Base-by-base conservation (phyloP, 1,140 invertebrate species). In the Zaprionus lachaisei region DNA sequence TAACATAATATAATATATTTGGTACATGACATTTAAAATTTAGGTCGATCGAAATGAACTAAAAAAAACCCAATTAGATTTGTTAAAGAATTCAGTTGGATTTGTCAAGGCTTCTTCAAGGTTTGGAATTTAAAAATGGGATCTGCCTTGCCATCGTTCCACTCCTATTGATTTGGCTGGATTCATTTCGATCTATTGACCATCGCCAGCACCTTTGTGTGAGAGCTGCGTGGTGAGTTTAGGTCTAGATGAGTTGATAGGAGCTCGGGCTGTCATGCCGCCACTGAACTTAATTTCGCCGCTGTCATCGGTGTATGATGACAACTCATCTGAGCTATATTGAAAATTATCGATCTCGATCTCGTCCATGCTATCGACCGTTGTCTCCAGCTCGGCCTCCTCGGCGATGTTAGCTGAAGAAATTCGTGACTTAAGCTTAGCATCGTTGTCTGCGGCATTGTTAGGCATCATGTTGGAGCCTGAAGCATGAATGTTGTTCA, bases 171-270 rank as follows among this genome's bases (percentile, higher is more conserved):
- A 38, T 6, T 64, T 47, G 22, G 14, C 54, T 38, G 15, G 24
- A 54, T 65, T 15, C 12, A 58, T 37, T 47, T 17, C 17, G 7
- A 47, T 26, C 26, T 62, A 89, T n/a, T 89, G 69, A 15, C 78
- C 81, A 72, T 91, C 91, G 6, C 91, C 91, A 12, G 83, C 91
- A 0, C 91, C 91, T n/a, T 79, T 68, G 56, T 87, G 79, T 22
- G 63, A 61, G 9, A 54, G 71, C 11, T 26, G 26, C 2, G 2
- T 14, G 7, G 58, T 0, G 5, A 31, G 24, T 17, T 57, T 17
- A 14, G 22, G 17, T 9, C 83, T 26, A 11, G 57, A 31, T 1
- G 66, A n/a, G 15, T 65, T 60, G 4, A 58, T 12, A 0, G 78
- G 54, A 0, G 41, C 38, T 4, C 81, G 81, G 15, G 76, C 63